Base-by-base conservation (phyloP, 2,888 invertebrate genomes). In the Diadegma fenestrale region DNA sequence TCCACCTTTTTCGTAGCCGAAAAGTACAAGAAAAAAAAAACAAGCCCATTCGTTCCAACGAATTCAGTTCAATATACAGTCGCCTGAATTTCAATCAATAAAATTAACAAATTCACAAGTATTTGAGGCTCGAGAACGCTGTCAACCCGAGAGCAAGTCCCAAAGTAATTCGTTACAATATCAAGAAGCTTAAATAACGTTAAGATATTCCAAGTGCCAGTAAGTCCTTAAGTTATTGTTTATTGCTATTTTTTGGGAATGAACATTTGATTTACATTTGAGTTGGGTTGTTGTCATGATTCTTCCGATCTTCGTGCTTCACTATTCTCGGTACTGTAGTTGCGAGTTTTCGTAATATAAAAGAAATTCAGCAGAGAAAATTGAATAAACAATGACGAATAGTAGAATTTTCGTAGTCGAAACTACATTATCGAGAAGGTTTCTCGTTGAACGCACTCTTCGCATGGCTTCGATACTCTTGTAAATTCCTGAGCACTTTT, bases 381-480 rank as follows among this genome's bases (percentile, higher is more conserved):
- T 30, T 61, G 19, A 61, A 45, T 26, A 8, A 68, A 33, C 14
- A 14, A 61, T 33, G 4, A 22, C 1, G 17, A 37, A 37, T 30
- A 41, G 10, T 43, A 2, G 5, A 19, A 45, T 63, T 63, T 30
- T 75, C 14, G 8, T 45, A 75, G 78, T 37, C 72, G 84, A 87
- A 90, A 87, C 86, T 88, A 88, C 88, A 88, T 87, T 82, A 79
- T 87, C 88, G 84, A 51, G 14, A 78, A 73, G 72, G 43, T 61
- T 58, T 63, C 30, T 51, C 30, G 76, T 48, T 51, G 76, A 90
- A 86, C 86, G 89, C 88, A 90, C 88, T 89, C 87, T 82, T 90
- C 89, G 93, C 93, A 93, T 93, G 93, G 91, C 91, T 90, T 92
- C 89, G 88, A 90, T 90, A 91, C 90, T 91, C 91, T 86, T 90